Evolutionary conservation across 2,888 invertebrate genomes (phyloP).

Genomic region (Drosophila putrida): DNA sequence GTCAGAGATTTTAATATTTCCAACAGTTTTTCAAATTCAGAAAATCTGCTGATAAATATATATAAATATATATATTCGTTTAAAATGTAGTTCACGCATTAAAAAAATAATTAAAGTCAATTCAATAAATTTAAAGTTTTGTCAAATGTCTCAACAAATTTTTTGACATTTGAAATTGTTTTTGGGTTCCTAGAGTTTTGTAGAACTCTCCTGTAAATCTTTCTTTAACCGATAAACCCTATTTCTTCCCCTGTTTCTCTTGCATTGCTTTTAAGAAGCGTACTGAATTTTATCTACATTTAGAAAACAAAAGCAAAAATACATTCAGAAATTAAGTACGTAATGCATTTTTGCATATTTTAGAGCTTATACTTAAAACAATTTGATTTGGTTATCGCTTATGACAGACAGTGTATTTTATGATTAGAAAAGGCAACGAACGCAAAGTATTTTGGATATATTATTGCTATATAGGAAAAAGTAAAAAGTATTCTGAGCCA

Average conservation of each 20-base stretch:
- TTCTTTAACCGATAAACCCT: not conserved
- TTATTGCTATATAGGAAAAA: conserved; percentile 38
- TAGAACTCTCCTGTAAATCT: too few relatives aligned
- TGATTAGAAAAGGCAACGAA: conserved; percentile 66
- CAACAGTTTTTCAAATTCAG: too few relatives aligned
- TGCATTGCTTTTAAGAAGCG: conserved; percentile 5
- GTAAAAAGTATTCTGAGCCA: conserved; percentile 53
- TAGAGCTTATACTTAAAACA: conserved; percentile 60
- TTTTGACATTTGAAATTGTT: too few relatives aligned
- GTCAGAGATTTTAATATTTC: too few relatives aligned
- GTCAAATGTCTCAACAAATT: too few relatives aligned
- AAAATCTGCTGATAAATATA: too few relatives aligned
- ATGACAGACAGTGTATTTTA: conserved; percentile 35
- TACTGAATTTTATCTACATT: conserved; percentile 14
- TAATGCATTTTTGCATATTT: conserved; percentile 67
- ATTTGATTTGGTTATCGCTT: conserved; percentile 39
- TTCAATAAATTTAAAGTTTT: too few relatives aligned
- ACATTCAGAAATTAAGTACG: conserved; percentile 45
- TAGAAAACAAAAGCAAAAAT: conserved; percentile 3
- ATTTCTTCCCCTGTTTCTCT: not conserved
- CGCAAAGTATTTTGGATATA: conserved; percentile 34
- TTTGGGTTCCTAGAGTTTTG: too few relatives aligned
- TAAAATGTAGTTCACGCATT: too few relatives aligned
- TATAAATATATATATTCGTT: too few relatives aligned
- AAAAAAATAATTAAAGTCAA: too few relatives aligned